phyloP scores from a whole-genome alignment of 2,113 vertebrate species.

The Pontoporia blainvillei region DNA sequence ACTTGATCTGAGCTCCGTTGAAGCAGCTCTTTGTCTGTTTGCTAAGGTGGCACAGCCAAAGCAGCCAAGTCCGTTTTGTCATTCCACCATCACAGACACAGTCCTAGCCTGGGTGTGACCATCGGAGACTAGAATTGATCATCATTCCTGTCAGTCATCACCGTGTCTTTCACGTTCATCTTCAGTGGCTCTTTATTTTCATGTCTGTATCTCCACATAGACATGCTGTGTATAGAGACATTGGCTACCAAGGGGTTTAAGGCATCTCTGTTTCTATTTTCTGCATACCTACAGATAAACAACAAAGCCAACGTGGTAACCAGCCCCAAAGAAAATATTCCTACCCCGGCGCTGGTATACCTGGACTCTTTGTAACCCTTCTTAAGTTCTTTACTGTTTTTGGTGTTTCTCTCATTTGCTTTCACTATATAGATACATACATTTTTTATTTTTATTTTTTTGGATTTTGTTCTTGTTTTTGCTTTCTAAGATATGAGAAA shows the following conservation, averaged over 20 bases:
- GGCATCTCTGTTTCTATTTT: conserved; percentile 88
- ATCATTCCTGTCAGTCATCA: neutral
- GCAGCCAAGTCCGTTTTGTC: neutral
- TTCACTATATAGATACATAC: conserved; percentile 45
- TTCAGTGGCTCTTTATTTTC: conserved; percentile 74
- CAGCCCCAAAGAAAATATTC: conserved; percentile 95
- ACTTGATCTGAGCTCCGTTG: conserved; percentile 21
- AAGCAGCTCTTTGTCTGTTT: conserved; percentile 35
- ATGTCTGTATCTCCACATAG: conserved; percentile 73
- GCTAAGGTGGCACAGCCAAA: conserved; percentile 41
- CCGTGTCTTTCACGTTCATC: conserved; percentile 49
- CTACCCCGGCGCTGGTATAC: conserved; percentile 97
- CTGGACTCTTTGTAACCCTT: conserved; percentile 82
- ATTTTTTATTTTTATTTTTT: neutral
- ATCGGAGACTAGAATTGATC: conserved; percentile 25
- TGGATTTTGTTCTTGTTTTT: conserved; percentile 66
- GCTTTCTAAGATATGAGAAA: conserved; percentile 69
- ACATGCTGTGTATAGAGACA: conserved; percentile 69
- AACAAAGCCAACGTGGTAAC: conserved; percentile 99
- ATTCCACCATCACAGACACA: neutral
- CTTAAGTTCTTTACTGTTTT: conserved; percentile 80
- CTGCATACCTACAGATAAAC: conserved; percentile 95
- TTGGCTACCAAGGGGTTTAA: conserved; percentile 75
- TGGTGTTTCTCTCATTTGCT: conserved; percentile 71
- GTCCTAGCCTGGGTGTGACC: neutral